These are phyloP conservation scores for Lasioglossum calceatum DNA, from an alignment of 2,888 invertebrate genomes.

Conservation along the genomic window DNA sequence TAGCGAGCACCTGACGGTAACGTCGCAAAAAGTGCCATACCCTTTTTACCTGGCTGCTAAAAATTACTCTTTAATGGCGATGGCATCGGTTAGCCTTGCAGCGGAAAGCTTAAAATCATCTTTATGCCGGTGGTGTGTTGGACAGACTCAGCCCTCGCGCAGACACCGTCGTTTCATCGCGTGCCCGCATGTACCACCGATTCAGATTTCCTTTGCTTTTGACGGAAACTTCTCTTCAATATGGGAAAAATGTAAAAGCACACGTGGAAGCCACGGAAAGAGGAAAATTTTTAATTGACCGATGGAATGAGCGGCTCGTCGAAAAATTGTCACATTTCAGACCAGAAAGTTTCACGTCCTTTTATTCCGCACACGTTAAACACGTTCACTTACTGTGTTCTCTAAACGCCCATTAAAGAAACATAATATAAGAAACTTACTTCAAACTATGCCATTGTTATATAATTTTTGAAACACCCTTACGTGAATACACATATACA, in stretches of 20 bases:
- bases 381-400: not conserved
- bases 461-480: too few species aligned
- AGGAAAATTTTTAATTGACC: slow-evolving; percentile 15
- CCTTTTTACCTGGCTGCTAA: slow-evolving; percentile 58
- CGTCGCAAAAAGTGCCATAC: slow-evolving; percentile 65
- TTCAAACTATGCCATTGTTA: too few species aligned
- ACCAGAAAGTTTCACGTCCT: not conserved
- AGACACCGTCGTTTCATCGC: slow-evolving; percentile 38
- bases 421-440: not conserved
- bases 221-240: slow-evolving; percentile 29
- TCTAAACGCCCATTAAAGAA: not conserved
- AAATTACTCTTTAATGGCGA: slow-evolving; percentile 69
- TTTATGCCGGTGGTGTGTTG: slow-evolving; percentile 47
- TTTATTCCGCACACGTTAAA: not conserved
- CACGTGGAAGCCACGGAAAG: not conserved
- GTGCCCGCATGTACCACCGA: slow-evolving; percentile 32
- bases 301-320: not conserved
- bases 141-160: slow-evolving; percentile 32
- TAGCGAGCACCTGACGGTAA: slow-evolving; percentile 66
- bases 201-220: slow-evolving; percentile 32
- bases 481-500: too few species aligned
- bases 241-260: slow-evolving; percentile 2
- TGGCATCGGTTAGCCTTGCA: slow-evolving; percentile 53
- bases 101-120: slow-evolving; percentile 65
- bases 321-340: not conserved